phyloP scores from a whole-genome alignment of 2,888 invertebrate genomes.

The Cataglyphis cursor region DNA sequence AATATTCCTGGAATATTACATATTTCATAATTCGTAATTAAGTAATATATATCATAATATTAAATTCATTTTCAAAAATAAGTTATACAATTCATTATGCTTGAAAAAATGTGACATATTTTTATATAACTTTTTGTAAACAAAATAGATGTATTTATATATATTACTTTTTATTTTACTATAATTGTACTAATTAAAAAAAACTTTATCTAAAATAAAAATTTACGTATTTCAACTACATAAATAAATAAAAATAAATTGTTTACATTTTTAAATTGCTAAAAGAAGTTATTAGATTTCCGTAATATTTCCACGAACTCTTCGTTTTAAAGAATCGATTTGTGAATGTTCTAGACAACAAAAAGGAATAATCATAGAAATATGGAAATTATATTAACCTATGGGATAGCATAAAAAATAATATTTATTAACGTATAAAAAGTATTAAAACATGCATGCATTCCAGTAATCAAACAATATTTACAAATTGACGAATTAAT shows the following conservation, averaged over 20 bases:
- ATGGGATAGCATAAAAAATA: constrained; percentile 54
- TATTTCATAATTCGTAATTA: not conserved
- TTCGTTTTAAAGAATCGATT: not conserved
- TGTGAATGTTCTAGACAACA: not conserved
- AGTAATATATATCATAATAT: not conserved
- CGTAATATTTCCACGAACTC: not conserved
- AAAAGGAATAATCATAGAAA: constrained; percentile 1
- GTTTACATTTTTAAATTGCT: not conserved
- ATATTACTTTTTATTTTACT: not conserved
- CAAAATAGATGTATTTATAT: not conserved
- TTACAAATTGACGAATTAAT: constrained; percentile 66
- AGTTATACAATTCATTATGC: not conserved
- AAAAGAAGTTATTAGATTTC: not conserved
- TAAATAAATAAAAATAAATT: constrained; percentile 21
- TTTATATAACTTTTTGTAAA: not conserved
- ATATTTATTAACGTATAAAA: constrained; percentile 74
- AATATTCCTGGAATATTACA: not conserved
- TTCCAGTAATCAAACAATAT: constrained; percentile 62
- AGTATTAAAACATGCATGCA: constrained; percentile 65
- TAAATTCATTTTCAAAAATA: not conserved
- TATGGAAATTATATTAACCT: constrained; percentile 26
- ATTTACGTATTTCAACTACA: not conserved
- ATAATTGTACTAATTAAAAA: not conserved
- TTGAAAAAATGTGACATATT: not conserved
- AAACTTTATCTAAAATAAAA: not conserved